Conservation (phyloP, 2,888 invertebrate genomes). For the Aspidapion aeneum region DNA sequence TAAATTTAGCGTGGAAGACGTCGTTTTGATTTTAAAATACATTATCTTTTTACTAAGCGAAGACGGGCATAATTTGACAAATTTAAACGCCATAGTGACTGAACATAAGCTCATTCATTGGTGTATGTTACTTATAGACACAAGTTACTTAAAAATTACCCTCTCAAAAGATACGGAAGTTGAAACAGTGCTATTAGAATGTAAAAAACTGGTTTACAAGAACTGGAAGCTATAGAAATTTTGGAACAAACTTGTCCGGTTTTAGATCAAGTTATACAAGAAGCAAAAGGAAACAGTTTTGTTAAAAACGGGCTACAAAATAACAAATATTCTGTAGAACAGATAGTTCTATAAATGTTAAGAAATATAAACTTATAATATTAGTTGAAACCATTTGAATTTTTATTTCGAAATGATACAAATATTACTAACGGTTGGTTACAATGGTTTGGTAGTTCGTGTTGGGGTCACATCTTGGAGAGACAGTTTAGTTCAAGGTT, state of each 20-base stretch:
- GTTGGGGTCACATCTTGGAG: no score
- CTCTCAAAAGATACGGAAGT: constrained; percentile 60
- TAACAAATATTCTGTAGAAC: no score
- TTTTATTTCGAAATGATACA: no score
- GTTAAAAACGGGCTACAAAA: constrained; percentile 34
- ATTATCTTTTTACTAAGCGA: constrained; percentile 51
- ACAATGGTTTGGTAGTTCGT: no score
- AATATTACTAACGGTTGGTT: no score
- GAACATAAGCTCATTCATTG: constrained; percentile 61
- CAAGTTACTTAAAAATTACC: constrained; percentile 66
- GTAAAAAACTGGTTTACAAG: constrained; percentile 49
- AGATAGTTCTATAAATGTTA: no score
- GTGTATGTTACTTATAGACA: constrained; percentile 61
- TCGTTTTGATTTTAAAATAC: constrained; percentile 52
- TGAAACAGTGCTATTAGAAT: constrained; percentile 48
- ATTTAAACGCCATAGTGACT: constrained; percentile 42
- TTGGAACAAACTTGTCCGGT: constrained; percentile 43
- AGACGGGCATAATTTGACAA: constrained; percentile 39
- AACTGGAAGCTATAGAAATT: constrained; percentile 45
- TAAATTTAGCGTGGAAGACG: constrained; percentile 48
- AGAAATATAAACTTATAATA: no score
- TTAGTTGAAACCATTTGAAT: no score
- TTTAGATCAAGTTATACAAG: constrained; percentile 40
- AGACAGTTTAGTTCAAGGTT: no score
- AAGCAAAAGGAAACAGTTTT: constrained; percentile 39